A percentile compares a stretch with the other conserved stretches of the same genome.
Evolutionary conservation across 2,888 invertebrate species (phyloP).

Genomic region (Labia minor): DNA sequence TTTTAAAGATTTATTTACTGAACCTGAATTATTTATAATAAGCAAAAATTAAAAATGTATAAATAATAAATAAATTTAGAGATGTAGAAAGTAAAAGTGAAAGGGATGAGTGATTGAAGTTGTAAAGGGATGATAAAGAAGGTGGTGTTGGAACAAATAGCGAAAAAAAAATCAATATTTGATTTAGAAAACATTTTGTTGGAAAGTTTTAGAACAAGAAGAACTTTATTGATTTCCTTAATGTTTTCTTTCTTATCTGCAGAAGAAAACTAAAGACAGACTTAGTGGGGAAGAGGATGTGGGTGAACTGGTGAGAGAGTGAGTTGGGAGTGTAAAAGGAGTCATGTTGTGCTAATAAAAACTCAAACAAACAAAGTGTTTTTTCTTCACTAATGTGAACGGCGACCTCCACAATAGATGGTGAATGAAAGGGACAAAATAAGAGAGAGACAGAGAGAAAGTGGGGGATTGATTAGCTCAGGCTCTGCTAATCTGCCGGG

Average conservation of each 20-base stretch:
- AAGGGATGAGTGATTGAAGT: too few relatives aligned
- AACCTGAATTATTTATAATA: too few relatives aligned
- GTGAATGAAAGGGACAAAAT: too few relatives aligned
- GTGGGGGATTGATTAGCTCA: not conserved
- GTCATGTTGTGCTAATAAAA: slow-evolving; percentile 13
- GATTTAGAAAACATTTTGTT: slow-evolving; percentile 1
- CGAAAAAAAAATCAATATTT: not conserved
- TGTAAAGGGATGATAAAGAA: too few relatives aligned
- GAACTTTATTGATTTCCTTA: not conserved
- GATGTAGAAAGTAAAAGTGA: too few relatives aligned
- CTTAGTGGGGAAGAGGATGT: not conserved
- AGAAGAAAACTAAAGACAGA: not conserved
- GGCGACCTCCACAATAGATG: not conserved
- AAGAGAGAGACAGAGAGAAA: not conserved
- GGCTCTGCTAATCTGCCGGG: not conserved
- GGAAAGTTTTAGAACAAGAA: not conserved
- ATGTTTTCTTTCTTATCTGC: not conserved
- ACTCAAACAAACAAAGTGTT: slow-evolving; percentile 5
- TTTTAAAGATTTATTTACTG: too few relatives aligned
- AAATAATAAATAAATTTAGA: too few relatives aligned
- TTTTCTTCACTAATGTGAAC: not conserved
- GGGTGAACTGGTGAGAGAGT: too few relatives aligned
- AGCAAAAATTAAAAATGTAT: too few relatives aligned
- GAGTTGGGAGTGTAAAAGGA: too few relatives aligned
- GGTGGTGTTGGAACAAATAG: too few relatives aligned